Percentiles rank a stretch among this genome's conserved stretches.
These are phyloP conservation scores for Julus scanicus DNA, from an alignment of 2,888 invertebrate species.

Conservation along the genomic window DNA sequence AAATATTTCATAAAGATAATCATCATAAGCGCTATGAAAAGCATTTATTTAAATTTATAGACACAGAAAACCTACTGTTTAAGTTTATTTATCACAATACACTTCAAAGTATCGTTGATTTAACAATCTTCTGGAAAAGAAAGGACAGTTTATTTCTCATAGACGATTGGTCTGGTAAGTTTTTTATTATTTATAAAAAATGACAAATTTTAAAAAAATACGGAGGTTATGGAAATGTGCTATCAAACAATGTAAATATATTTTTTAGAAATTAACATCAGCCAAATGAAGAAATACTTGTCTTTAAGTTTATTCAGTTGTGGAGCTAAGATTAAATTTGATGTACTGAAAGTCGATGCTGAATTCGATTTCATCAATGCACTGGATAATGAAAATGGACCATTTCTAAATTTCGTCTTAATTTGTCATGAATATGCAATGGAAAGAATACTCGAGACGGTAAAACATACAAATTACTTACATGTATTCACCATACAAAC, in stretches of 20 bases:
- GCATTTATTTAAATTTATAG: background rate
- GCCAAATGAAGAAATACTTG: background rate
- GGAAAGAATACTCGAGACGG: background rate
- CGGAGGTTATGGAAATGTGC: background rate
- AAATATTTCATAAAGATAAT: background rate
- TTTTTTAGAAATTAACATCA: background rate
- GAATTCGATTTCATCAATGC: background rate
- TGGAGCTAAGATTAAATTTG: background rate
- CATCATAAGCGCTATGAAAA: background rate
- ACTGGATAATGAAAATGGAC: background rate
- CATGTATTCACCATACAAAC: background rate
- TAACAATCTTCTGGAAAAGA: conserved; percentile 41
- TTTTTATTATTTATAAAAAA: background rate
- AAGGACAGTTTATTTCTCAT: background rate
- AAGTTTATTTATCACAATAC: conserved; percentile 17
- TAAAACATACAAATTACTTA: background rate
- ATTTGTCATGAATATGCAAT: background rate
- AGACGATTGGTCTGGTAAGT: background rate
- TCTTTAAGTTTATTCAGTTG: background rate
- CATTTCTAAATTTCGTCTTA: background rate
- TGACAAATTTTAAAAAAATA: background rate
- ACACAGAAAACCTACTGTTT: background rate
- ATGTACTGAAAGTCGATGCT: background rate
- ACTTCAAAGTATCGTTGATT: background rate
- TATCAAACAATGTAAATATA: too few relatives aligned